A percentile compares a stretch with the other conserved stretches of the same genome.
These are phyloP conservation scores for Cacoxenus indagator DNA, from an alignment of 2,888 invertebrate genomes.

Conservation along the genomic window DNA sequence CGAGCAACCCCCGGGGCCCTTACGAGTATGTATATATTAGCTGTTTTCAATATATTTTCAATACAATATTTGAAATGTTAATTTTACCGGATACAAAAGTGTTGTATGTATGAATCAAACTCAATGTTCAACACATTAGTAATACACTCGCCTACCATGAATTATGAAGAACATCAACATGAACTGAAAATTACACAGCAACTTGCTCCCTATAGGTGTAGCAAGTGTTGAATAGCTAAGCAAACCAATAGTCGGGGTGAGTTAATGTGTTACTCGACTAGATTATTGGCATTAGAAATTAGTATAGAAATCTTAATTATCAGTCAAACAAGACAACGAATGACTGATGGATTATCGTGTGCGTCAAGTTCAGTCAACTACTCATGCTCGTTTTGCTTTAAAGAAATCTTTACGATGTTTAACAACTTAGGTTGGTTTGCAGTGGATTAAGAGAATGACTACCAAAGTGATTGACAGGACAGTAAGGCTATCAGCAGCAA, in stretches of 20 bases:
- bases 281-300: background rate
- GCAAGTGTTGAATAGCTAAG: background rate
- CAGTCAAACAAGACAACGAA: background rate
- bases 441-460: background rate
- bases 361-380: background rate
- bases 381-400: background rate
- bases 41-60: no score
- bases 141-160: background rate
- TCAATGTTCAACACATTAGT: no score
- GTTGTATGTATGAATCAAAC: no score
- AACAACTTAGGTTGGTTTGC: background rate
- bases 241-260: background rate
- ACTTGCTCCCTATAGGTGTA: background rate
- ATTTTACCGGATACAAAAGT: no score
- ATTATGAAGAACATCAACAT: background rate
- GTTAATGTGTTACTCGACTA: background rate
- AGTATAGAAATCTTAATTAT: background rate
- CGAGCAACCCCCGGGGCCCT: no score
- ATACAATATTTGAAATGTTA: no score
- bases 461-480: background rate
- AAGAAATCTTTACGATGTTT: background rate
- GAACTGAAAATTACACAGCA: background rate
- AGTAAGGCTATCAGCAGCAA: background rate
- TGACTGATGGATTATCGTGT: background rate
- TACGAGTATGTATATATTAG: no score